A percentile compares a stretch with the other conserved stretches of the same genome.
phyloP scores from a whole-genome alignment of 2,888 invertebrate species.

The Phasia obesa region DNA sequence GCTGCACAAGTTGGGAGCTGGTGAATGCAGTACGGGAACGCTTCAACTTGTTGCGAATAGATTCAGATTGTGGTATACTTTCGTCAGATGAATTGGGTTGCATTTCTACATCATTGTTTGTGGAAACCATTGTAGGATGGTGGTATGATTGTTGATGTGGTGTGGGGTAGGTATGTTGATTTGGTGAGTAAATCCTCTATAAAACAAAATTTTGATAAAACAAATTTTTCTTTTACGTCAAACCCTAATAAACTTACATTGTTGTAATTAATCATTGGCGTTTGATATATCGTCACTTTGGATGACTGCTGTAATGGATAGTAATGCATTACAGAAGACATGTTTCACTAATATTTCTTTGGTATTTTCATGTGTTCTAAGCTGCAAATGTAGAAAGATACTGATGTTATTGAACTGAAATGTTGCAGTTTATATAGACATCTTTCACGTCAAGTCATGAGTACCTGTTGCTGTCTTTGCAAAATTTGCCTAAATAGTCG shows the following conservation, averaged over 20 bases:
- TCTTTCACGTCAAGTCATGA: not conserved
- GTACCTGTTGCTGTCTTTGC: constrained; percentile 51
- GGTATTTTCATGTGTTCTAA: constrained; percentile 11
- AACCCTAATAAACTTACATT: constrained; percentile 39
- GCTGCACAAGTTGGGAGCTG: constrained; percentile 95
- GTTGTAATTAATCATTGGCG: constrained; percentile 34
- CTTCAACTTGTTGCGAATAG: constrained; percentile 83
- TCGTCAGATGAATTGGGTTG: constrained; percentile 10
- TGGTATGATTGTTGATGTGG: not conserved
- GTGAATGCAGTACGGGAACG: constrained; percentile 97
- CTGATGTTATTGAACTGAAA: constrained; percentile 25
- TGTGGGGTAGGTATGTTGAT: constrained; percentile 16
- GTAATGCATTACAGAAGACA: constrained; percentile 58
- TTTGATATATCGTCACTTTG: constrained; percentile 6
- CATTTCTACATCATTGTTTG: no score
- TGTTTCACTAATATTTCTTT: constrained; percentile 25
- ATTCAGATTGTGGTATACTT: constrained; percentile 24
- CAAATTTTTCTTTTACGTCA: not conserved
- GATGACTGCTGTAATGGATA: constrained; percentile 46
- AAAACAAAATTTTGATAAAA: not conserved
- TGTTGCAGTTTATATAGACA: constrained; percentile 23
- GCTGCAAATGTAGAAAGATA: constrained; percentile 3
- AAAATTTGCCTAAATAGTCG: constrained; percentile 76
- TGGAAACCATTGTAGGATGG: constrained; percentile 22
- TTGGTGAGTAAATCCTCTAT: constrained; percentile 27